phyloP scores from a whole-genome alignment of 2,888 invertebrate genomes.

The Aleiodes leptofemur region DNA sequence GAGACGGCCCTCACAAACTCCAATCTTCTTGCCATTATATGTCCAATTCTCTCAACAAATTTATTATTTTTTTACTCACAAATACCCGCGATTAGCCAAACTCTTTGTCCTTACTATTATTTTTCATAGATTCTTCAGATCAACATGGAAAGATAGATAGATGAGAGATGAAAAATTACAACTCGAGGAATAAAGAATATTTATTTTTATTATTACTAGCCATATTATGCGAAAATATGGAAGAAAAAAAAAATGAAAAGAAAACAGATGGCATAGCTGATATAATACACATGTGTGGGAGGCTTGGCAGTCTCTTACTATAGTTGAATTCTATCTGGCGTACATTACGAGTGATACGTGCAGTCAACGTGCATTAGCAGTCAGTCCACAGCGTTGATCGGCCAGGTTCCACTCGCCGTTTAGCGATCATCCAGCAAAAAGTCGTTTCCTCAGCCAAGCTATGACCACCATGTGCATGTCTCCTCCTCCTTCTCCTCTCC shows the following conservation, averaged over 20 bases:
- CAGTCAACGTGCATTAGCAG: slow-evolving; percentile 50
- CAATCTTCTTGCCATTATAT: slow-evolving; percentile 46
- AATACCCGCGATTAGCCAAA: too few species aligned
- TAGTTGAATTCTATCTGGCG: slow-evolving; percentile 41
- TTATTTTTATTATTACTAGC: too few species aligned
- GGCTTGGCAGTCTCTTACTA: slow-evolving; percentile 23
- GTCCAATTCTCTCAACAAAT: slow-evolving; percentile 34
- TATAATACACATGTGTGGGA: slow-evolving; percentile 47
- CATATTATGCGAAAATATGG: too few species aligned
- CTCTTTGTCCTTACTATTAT: background rate
- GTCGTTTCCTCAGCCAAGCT: slow-evolving; percentile 49
- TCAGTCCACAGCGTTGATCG: slow-evolving; percentile 56
- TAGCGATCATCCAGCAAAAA: slow-evolving; percentile 58
- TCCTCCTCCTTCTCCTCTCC: slow-evolving; percentile 40
- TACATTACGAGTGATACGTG: slow-evolving; percentile 10
- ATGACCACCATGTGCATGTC: slow-evolving; percentile 45
- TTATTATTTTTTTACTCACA: slow-evolving; percentile 24
- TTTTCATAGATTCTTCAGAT: background rate
- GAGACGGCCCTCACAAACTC: slow-evolving; percentile 31
- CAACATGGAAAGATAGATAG: too few species aligned
- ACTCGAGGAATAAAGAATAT: too few species aligned
- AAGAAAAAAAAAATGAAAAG: too few species aligned
- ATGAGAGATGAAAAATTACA: too few species aligned
- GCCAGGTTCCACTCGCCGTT: slow-evolving; percentile 56
- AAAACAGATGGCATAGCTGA: background rate